Conservation (phyloP, 2,113 vertebrate genomes). For the Xenopus laevis region DNA sequence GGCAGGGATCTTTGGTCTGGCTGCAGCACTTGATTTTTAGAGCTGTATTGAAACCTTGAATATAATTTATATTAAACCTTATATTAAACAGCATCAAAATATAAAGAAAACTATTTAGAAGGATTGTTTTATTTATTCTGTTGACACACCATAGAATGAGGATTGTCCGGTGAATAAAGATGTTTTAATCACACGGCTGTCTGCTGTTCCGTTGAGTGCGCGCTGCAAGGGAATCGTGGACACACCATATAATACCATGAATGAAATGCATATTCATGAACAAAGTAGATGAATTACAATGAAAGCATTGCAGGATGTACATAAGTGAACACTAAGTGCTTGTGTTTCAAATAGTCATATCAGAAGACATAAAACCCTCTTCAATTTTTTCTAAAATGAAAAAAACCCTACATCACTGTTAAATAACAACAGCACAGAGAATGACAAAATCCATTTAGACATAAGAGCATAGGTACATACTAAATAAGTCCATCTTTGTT, state of each 20-base stretch:
- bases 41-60: background rate
- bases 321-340: slow-evolving; percentile 27
- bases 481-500: too few relatives aligned
- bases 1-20: too few relatives aligned
- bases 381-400: slow-evolving; percentile 25
- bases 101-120: slow-evolving; percentile 42
- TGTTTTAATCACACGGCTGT: too few relatives aligned
- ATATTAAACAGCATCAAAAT: too few relatives aligned
- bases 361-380: slow-evolving; percentile 27
- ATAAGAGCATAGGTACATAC: too few relatives aligned
- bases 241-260: slow-evolving; percentile 14
- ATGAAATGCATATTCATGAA: slow-evolving; percentile 38
- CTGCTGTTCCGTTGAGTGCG: too few relatives aligned
- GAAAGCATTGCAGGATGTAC: slow-evolving; percentile 9
- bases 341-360: slow-evolving; percentile 10
- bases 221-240: too few relatives aligned
- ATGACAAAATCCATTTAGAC: slow-evolving; percentile 31
- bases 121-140: slow-evolving; percentile 40
- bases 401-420: slow-evolving; percentile 18
- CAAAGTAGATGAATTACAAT: slow-evolving; percentile 25
- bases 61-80: background rate
- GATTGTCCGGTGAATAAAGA: too few relatives aligned
- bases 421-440: slow-evolving; percentile 21
- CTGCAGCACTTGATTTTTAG: background rate
- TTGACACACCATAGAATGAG: slow-evolving; percentile 32